These are phyloP conservation scores for Melanchra persicariae DNA, from an alignment of 2,888 invertebrate genomes.

Conservation along the genomic window DNA sequence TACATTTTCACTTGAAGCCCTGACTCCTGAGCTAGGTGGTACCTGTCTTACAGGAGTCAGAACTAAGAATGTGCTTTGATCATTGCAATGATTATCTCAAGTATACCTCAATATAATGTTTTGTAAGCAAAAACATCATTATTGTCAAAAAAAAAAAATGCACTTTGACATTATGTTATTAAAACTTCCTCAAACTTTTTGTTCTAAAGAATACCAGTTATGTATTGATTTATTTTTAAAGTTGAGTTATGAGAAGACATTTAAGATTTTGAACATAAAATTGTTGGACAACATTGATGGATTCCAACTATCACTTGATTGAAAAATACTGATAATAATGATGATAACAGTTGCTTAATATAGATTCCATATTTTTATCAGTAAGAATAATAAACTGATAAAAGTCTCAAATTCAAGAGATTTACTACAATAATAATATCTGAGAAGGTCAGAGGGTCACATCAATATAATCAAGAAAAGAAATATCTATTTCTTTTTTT, in stretches of 20 bases:
- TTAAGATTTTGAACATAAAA: background rate
- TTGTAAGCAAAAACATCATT: background rate
- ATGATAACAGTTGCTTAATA: constrained; percentile 23
- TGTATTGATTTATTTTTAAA: background rate
- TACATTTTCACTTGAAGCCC: too few species aligned
- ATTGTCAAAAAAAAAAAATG: background rate
- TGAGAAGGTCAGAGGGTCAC: constrained; percentile 5
- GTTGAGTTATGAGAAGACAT: background rate
- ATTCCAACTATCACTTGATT: constrained; percentile 2
- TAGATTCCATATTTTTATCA: constrained; percentile 12
- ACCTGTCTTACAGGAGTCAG: too few species aligned
- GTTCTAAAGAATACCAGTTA: background rate
- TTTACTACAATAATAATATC: background rate
- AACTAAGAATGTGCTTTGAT: too few species aligned
- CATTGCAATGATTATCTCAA: background rate
- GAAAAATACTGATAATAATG: constrained; percentile 9
- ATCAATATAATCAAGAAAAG: background rate
- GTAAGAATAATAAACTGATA: constrained; percentile 8
- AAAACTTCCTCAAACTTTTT: background rate
- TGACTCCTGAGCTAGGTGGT: too few species aligned
- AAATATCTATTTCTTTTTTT: background rate
- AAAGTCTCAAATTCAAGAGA: background rate
- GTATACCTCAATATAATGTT: background rate
- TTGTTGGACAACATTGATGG: background rate
- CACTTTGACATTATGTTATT: background rate